These are phyloP conservation scores for Shinisaurus crocodilurus DNA, from an alignment of 2,113 vertebrate genomes.

Conservation along the genomic window DNA sequence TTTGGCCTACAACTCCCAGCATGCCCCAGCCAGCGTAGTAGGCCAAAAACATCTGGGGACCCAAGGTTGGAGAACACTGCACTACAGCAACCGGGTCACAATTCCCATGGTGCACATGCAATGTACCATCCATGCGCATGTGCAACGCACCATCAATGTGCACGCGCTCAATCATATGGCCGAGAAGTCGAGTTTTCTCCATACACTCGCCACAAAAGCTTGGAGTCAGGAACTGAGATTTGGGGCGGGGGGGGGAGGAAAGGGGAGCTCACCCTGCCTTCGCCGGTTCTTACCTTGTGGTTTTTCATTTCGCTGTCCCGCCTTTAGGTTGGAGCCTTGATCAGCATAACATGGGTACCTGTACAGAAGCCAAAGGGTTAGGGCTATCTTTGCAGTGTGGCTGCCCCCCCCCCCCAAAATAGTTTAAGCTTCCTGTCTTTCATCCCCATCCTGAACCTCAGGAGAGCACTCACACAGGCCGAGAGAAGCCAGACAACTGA, in stretches of 20 bases:
- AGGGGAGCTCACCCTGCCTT: no score
- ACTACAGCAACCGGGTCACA: no score
- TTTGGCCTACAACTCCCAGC: no score
- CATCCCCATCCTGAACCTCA: neutral
- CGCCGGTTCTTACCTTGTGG: slow-evolving; percentile 74
- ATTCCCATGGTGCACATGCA: no score
- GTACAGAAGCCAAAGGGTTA: neutral
- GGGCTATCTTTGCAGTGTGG: neutral
- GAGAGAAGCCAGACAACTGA: no score
- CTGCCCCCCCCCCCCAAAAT: neutral
- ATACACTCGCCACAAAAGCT: fast-evolving
- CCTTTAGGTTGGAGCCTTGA: slow-evolving; percentile 43
- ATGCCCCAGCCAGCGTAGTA: no score
- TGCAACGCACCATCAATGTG: no score
- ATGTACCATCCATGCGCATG: no score
- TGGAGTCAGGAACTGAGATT: neutral
- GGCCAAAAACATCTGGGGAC: no score
- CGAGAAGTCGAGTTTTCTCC: no score
- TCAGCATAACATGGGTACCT: slow-evolving; percentile 54
- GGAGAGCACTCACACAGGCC: neutral
- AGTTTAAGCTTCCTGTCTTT: neutral
- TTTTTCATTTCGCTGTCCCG: slow-evolving; percentile 74
- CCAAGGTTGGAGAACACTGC: no score
- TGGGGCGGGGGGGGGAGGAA: neutral
- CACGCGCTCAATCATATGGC: neutral